Percentiles rank a stretch among this genome's conserved stretches.
phyloP scores from a whole-genome alignment of 2,113 vertebrate species.

The Arothron firmamentum region DNA sequence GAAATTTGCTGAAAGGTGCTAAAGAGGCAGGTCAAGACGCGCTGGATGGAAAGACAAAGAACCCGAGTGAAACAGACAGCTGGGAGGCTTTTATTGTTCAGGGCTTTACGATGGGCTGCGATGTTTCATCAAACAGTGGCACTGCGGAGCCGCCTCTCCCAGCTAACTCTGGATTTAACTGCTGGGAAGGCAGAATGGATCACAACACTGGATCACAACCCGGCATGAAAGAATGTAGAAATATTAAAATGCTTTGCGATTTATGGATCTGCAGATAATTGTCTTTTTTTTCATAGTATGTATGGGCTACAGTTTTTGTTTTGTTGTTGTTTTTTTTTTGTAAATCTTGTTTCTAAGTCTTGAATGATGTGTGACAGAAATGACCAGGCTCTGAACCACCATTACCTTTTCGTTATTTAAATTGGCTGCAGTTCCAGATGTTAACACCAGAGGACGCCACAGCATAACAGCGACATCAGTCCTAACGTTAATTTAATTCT shows the following conservation, averaged over 20 bases:
- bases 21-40: conserved; percentile 55
- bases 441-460: conserved; percentile 58
- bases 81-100: conserved; percentile 28
- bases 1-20: conserved; percentile 40
- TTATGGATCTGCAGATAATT: conserved; percentile 7
- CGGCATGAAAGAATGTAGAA: conserved; percentile 11
- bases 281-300: not conserved
- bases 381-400: no score
- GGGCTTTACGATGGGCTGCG: conserved; percentile 15
- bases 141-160: conserved; percentile 6
- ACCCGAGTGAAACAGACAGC: conserved; percentile 31
- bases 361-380: no score
- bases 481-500: no score
- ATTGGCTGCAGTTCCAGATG: no score
- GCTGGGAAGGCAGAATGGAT: conserved; percentile 11
- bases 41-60: conserved; percentile 31
- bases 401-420: no score
- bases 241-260: conserved; percentile 18
- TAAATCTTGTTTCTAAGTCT: no score
- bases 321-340: no score
- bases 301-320: not conserved
- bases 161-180: conserved; percentile 7
- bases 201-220: conserved; percentile 12
- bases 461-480: conserved; percentile 10
- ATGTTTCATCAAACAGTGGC: conserved; percentile 30